phyloP scores from a whole-genome alignment of 2,888 invertebrate genomes.

The Leptinotarsa peninsularis region DNA sequence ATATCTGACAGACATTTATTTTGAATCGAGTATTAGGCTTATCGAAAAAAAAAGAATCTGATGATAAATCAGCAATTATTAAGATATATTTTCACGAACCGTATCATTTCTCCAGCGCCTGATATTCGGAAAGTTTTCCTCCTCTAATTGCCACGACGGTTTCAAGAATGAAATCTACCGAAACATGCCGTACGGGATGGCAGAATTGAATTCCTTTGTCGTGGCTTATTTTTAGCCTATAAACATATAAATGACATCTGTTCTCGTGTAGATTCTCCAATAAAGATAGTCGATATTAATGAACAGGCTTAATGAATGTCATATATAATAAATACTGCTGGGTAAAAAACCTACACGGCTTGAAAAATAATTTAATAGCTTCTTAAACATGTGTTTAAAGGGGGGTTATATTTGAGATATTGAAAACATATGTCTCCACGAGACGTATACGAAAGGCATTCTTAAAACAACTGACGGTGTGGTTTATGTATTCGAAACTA shows the following conservation, averaged over 20 bases:
- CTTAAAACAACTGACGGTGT: conserved; percentile 20
- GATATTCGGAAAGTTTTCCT: conserved; percentile 10
- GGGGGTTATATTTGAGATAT: conserved; percentile 52
- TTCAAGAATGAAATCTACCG: conserved; percentile 40
- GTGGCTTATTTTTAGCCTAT: conserved; percentile 47
- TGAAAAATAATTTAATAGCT: conserved; percentile 53
- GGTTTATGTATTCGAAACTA: conserved; percentile 20
- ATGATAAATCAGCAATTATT: not conserved
- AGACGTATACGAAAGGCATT: conserved; percentile 19
- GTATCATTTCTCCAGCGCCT: conserved; percentile 32
- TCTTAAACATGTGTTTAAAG: conserved; percentile 51
- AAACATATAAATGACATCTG: conserved; percentile 49
- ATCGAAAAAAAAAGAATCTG: not conserved
- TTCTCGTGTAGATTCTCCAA: conserved; percentile 50
- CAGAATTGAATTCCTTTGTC: conserved; percentile 44
- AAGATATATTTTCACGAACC: not conserved
- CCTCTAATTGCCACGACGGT: conserved; percentile 29
- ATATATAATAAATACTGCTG: conserved; percentile 49
- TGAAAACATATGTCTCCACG: conserved; percentile 49
- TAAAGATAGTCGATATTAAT: conserved; percentile 52
- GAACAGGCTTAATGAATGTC: conserved; percentile 51
- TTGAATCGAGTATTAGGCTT: not conserved
- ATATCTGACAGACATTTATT: not conserved
- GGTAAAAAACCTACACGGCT: conserved; percentile 46
- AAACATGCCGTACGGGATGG: conserved; percentile 31